phyloP scores from a whole-genome alignment of 1,140 invertebrate genomes.

The Camponotus pennsylvanicus region DNA sequence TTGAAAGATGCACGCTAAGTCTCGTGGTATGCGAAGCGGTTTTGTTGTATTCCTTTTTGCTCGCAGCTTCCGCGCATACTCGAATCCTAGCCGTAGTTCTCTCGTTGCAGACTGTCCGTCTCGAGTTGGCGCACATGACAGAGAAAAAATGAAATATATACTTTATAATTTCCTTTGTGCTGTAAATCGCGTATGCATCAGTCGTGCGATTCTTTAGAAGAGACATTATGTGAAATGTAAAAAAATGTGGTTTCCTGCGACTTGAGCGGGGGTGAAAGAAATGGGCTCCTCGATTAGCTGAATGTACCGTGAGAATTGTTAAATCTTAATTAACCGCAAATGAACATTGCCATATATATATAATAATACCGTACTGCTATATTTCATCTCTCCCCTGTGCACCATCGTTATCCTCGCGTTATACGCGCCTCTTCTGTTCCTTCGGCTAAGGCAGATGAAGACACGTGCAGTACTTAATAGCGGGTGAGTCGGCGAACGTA shows the following conservation, averaged over 20 bases:
- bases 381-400: not conserved
- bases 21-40: not conserved
- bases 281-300: not conserved
- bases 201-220: not conserved
- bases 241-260: not conserved
- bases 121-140: conserved; percentile 16
- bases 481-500: conserved; percentile 38
- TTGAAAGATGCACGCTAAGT: conserved; percentile 22
- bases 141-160: not conserved
- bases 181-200: not conserved
- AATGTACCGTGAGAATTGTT: conserved; percentile 21
- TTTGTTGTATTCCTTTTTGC: conserved; percentile 25
- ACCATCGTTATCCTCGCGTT: conserved; percentile 6
- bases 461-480: conserved; percentile 63
- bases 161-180: conserved; percentile 12
- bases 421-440: conserved; percentile 46
- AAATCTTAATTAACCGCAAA: conserved; percentile 55
- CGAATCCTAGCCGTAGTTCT: not conserved
- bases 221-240: not conserved
- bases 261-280: not conserved
- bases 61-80: conserved; percentile 33
- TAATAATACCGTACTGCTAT: not conserved
- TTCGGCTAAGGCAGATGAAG: conserved; percentile 27
- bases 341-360: not conserved
- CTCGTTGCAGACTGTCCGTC: not conserved